Base-by-base conservation (phyloP, 2,888 invertebrate species). In the Aphrophora alni region DNA sequence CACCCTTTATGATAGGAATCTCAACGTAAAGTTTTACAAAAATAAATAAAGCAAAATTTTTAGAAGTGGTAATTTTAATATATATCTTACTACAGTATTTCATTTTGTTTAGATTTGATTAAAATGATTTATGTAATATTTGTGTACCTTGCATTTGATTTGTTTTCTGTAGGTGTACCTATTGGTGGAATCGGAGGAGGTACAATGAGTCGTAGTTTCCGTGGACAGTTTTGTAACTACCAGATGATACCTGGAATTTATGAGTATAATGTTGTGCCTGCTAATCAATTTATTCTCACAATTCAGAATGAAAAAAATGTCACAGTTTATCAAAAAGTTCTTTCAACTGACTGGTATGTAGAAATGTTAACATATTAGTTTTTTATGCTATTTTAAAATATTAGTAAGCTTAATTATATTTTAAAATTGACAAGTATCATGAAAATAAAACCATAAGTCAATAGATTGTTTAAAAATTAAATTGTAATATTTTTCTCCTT, bases 151-250 rank as follows among this genome's bases (percentile, higher is more conserved):
- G n/a, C n/a, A n/a, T n/a, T n/a, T n/a, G n/a, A n/a, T 59, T 21
- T 59, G 59, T 21, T 21, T 59, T 21, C 8, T 33, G 3, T 33
- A 96, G 96, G 96, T 81, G 95, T 94, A 33, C 96, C 96, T 1
- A 89, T 95, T 84, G 96, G 96, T 80, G 95, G 95, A 72, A 93
- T 96, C 83, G 96, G 96, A 1, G 90, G 92, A 83, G 95, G 94
- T 0, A 93, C 95, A 0, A 98, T 98, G 85, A 98, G 98, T 1
- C 91, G 98, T 78, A 98, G 98, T 4, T 98, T 93, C 88, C 93
- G 93, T 86, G 98, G 98, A 24, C 97, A 97, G 89, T 98, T 98
- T 89, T 97, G 97, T 88, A 92, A 98, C 80, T 98, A 93, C 88
- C 96, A 97, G 88, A 90, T 98, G 87, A 92, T 93, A 83, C 98